Evolutionary conservation across 2,888 invertebrate genomes (phyloP).

Genomic region (Danaus chrysippus): DNA sequence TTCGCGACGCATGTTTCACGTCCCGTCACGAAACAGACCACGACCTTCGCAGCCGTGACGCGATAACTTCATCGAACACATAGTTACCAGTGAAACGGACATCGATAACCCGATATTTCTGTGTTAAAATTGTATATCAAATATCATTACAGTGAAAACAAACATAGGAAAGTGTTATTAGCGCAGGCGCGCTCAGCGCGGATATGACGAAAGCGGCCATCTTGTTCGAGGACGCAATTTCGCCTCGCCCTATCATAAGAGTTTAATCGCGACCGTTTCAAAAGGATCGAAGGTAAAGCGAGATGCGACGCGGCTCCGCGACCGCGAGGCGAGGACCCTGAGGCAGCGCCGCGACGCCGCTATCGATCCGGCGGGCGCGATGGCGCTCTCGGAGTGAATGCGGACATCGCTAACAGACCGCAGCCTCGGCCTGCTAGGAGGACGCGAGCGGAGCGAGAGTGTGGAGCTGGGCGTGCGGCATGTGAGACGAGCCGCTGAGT

Average conservation of each 20-base stretch:
- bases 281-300: constrained; percentile 43
- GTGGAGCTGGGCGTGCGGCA: constrained; percentile 64
- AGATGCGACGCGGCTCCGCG: constrained; percentile 60
- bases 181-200: constrained; percentile 72
- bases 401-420: constrained; percentile 70
- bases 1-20: constrained; percentile 52
- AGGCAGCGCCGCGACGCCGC: constrained; percentile 69
- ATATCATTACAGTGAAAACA: constrained; percentile 65
- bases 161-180: constrained; percentile 65
- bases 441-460: constrained; percentile 62
- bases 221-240: constrained; percentile 73
- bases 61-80: constrained; percentile 28
- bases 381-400: constrained; percentile 76
- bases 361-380: constrained; percentile 71
- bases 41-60: constrained; percentile 41
- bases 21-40: constrained; percentile 45
- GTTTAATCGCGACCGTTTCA: constrained; percentile 52
- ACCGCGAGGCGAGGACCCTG: constrained; percentile 62
- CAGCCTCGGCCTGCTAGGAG: constrained; percentile 59
- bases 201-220: constrained; percentile 76
- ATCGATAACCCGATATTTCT: constrained; percentile 33
- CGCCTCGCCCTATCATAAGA: constrained; percentile 74
- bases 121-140: constrained; percentile 41
- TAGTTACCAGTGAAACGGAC: constrained; percentile 22
- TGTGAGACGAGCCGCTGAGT: constrained; percentile 66